phyloP scores from a whole-genome alignment of 35 echinoderm and acorn worm genomes.

The Patiria miniata region DNA sequence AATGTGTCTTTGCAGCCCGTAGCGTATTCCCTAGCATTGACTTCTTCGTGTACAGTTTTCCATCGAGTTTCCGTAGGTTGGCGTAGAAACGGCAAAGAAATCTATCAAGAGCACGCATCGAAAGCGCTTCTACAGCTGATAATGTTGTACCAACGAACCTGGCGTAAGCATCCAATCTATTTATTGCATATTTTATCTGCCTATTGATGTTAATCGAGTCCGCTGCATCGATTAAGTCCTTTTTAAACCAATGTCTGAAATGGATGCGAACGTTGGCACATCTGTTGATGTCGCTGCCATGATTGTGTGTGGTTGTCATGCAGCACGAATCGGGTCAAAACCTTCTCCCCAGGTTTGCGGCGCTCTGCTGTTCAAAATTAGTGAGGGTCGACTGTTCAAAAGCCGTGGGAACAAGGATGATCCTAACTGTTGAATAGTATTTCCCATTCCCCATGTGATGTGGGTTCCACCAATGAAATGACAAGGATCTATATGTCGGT shows the following conservation, averaged over 20 bases:
- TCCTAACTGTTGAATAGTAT: too few relatives aligned
- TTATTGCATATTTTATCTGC: too few relatives aligned
- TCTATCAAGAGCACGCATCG: background rate
- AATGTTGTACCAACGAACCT: conserved; percentile 18
- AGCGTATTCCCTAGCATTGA: conserved; percentile 44
- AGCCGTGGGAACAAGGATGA: too few relatives aligned
- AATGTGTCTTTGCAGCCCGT: conserved; percentile 30
- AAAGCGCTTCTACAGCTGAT: conserved; percentile 22
- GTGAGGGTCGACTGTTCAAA: too few relatives aligned
- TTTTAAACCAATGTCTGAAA: background rate
- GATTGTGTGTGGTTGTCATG: background rate
- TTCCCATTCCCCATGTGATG: too few relatives aligned
- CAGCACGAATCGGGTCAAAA: too few relatives aligned
- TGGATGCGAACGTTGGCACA: background rate
- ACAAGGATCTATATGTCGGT: too few relatives aligned
- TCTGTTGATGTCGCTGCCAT: background rate
- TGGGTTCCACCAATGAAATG: too few relatives aligned
- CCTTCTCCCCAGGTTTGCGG: too few relatives aligned
- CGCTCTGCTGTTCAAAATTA: too few relatives aligned
- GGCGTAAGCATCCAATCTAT: conserved; percentile 7
- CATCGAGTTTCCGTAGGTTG: conserved; percentile 15
- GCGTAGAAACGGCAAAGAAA: conserved; percentile 34
- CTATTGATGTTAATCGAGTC: conserved; percentile 36
- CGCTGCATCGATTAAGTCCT: background rate
- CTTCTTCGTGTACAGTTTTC: conserved; percentile 44